These are phyloP conservation scores for Emys orbicularis DNA, from an alignment of 2,797 vertebrate genomes.

Conservation along the genomic window DNA sequence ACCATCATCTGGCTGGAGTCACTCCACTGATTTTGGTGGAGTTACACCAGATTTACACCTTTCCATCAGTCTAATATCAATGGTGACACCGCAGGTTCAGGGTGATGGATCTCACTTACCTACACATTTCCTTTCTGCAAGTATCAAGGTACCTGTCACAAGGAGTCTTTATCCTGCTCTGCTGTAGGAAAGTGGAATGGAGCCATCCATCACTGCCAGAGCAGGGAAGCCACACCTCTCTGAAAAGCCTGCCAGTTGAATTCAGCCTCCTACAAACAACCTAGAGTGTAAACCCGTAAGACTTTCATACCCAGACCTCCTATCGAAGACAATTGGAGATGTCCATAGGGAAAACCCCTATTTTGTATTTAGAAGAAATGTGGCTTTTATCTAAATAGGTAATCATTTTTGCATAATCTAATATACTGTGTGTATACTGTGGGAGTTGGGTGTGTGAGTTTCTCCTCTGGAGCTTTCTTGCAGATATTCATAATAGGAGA, in stretches of 20 bases:
- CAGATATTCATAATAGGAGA: neutral
- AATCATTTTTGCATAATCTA: neutral
- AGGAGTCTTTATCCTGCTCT: neutral
- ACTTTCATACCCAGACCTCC: neutral
- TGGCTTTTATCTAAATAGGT: neutral
- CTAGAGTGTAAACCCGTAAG: neutral
- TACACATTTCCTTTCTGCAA: neutral
- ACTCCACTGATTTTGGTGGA: neutral
- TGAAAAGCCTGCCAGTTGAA: neutral
- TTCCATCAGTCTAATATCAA: neutral
- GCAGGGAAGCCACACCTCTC: neutral
- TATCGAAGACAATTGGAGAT: neutral
- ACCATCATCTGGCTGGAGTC: neutral
- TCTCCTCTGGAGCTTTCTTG: neutral
- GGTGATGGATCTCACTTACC: neutral
- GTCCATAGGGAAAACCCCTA: neutral
- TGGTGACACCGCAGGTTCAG: neutral
- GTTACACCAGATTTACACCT: neutral
- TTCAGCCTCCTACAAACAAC: neutral
- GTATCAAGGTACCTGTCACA: neutral
- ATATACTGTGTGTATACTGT: neutral
- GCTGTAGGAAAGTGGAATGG: constrained; percentile 13
- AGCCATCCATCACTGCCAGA: too few species aligned
- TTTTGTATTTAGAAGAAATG: neutral
- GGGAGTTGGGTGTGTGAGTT: neutral